Evolutionary conservation across 2,113 vertebrate genomes (phyloP).

Genomic region (Megaleporinus macrocephalus): DNA sequence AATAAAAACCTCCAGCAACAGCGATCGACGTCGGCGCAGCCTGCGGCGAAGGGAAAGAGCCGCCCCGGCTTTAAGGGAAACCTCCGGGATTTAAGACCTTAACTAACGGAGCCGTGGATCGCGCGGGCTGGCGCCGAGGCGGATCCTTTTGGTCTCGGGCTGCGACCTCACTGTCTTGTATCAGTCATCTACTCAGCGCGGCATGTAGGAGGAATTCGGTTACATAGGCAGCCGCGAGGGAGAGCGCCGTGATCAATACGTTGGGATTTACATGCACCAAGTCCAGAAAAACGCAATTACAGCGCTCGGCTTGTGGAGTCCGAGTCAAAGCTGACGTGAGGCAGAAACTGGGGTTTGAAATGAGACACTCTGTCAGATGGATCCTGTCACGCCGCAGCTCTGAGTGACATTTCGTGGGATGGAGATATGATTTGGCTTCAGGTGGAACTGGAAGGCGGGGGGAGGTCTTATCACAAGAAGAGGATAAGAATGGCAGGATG

Average conservation of each 20-base stretch:
- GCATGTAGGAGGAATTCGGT: constrained; percentile 32
- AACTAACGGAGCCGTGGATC: constrained; percentile 27
- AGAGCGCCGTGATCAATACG: constrained; percentile 19
- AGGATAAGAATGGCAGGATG: neutral
- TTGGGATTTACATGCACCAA: constrained; percentile 17
- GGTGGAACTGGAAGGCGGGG: neutral
- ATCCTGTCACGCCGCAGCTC: constrained; percentile 62
- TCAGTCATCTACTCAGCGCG: constrained; percentile 20
- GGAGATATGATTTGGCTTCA: constrained; percentile 12
- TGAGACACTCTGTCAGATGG: constrained; percentile 60
- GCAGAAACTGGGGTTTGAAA: constrained; percentile 65
- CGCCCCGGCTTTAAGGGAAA: constrained; percentile 23
- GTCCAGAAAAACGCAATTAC: constrained; percentile 28
- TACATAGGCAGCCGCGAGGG: constrained; percentile 10
- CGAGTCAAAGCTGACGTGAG: constrained; percentile 68
- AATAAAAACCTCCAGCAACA: constrained; percentile 30
- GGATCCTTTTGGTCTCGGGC: constrained; percentile 35
- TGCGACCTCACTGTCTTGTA: constrained; percentile 38
- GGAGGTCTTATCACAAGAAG: neutral
- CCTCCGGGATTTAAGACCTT: constrained; percentile 29
- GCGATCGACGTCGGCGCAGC: constrained; percentile 30
- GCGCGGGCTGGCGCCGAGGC: constrained; percentile 13
- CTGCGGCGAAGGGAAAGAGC: constrained; percentile 25
- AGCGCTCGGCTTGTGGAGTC: constrained; percentile 21
- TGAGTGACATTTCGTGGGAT: constrained; percentile 47